Percentiles rank a stretch among this genome's conserved stretches.
These are phyloP conservation scores for Huso huso DNA, from an alignment of 2,797 vertebrate genomes.

Conservation along the genomic window DNA sequence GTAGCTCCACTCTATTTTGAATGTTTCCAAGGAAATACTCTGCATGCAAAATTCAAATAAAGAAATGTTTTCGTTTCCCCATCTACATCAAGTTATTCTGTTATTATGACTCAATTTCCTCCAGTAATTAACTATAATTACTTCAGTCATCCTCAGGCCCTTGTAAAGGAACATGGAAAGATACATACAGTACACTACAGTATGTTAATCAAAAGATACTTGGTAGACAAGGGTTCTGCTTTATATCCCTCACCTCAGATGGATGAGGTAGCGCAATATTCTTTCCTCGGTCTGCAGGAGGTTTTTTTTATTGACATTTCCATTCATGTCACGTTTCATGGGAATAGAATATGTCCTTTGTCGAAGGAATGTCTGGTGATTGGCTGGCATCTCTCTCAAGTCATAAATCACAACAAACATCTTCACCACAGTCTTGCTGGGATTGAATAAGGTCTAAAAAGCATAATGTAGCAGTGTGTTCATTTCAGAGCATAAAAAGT, in stretches of 20 bases:
- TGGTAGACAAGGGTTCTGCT: too few species aligned
- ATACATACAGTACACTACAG: too few species aligned
- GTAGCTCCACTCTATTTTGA: too few species aligned
- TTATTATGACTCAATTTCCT: not conserved
- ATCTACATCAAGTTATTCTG: not conserved
- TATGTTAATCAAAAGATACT: too few species aligned
- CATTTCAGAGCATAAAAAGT: not conserved
- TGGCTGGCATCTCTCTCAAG: conserved; percentile 91
- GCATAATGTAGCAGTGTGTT: conserved; percentile 11
- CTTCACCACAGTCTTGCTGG: conserved; percentile 99
- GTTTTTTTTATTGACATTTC: conserved; percentile 72
- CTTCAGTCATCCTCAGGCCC: not conserved
- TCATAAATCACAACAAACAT: conserved; percentile 99
- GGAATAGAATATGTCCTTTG: conserved; percentile 98
- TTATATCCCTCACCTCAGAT: conserved; percentile 75
- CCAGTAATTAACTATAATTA: not conserved
- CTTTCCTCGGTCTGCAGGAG: conserved; percentile 69
- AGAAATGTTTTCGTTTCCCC: too few species aligned
- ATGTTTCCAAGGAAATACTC: too few species aligned
- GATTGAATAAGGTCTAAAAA: conserved; percentile 98
- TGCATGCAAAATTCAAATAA: too few species aligned
- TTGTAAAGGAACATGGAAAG: not conserved
- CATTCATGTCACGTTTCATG: conserved; percentile 77
- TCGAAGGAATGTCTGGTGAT: conserved; percentile 97
- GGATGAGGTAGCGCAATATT: conserved; percentile 97